Percentiles rank a stretch among this genome's conserved stretches.
phyloP scores from a whole-genome alignment of 2,113 vertebrate species.

The Stigmatopora argus region DNA sequence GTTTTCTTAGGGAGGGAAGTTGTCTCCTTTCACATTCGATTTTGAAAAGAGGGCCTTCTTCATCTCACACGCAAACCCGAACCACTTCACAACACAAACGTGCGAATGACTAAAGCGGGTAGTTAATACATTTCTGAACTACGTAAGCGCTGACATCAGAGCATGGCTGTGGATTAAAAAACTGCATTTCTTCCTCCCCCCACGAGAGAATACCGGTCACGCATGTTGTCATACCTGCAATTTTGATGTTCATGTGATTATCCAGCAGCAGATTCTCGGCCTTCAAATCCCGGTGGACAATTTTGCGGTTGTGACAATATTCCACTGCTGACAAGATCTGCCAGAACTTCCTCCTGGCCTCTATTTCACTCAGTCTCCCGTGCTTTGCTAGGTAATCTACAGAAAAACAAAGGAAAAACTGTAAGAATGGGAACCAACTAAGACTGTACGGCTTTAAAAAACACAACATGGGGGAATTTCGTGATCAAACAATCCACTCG shows the following conservation, averaged over 20 bases:
- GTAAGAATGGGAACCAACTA: neutral
- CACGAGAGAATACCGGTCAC: neutral
- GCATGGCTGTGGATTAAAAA: conserved; percentile 21
- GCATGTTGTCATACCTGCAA: conserved; percentile 80
- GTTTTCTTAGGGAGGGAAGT: neutral
- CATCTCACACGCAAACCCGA: conserved; percentile 17
- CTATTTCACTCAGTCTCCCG: conserved; percentile 85
- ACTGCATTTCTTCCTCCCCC: conserved; percentile 13
- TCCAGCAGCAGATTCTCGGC: conserved; percentile 95
- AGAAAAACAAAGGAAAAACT: conserved; percentile 22
- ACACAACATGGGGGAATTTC: conserved; percentile 1
- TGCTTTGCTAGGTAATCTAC: conserved; percentile 95
- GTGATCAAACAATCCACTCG: neutral
- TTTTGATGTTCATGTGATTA: conserved; percentile 98
- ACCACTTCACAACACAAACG: conserved; percentile 27
- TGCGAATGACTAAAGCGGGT: conserved; percentile 36
- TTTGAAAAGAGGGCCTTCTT: neutral
- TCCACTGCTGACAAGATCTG: conserved; percentile 95
- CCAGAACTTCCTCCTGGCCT: conserved; percentile 96
- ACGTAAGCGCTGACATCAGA: conserved; percentile 21
- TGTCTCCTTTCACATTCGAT: conserved; percentile 2
- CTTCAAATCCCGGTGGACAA: conserved; percentile 95
- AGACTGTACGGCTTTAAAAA: neutral
- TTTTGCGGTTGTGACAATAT: conserved; percentile 89
- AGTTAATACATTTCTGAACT: conserved; percentile 41